phyloP scores from a whole-genome alignment of 2,797 vertebrate species.

The Lepus oiostolus region DNA sequence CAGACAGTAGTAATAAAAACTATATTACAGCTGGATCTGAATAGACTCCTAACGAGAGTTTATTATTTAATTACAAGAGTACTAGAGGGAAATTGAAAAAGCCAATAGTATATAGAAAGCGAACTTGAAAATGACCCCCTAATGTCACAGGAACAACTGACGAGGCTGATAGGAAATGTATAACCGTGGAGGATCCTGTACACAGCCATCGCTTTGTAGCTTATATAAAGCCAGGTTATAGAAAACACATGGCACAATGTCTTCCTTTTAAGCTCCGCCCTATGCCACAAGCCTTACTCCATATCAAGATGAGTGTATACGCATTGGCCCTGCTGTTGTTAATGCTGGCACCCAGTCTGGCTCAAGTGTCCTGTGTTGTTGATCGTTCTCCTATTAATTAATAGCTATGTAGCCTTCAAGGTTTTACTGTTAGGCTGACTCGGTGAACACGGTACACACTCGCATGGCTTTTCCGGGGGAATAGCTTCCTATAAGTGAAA shows the following conservation, averaged over 20 bases:
- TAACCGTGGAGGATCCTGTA: neutral
- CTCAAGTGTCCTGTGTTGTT: neutral
- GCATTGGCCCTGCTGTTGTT: neutral
- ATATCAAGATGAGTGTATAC: neutral
- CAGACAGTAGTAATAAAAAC: neutral
- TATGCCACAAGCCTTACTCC: neutral
- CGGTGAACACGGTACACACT: constrained; percentile 50
- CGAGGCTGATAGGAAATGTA: neutral
- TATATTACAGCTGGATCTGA: neutral
- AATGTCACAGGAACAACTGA: neutral
- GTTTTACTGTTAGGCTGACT: constrained; percentile 10
- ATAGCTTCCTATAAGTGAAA: constrained; percentile 58
- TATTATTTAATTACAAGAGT: constrained; percentile 43
- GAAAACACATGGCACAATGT: neutral
- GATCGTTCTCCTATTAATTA: constrained; percentile 50
- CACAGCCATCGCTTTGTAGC: neutral
- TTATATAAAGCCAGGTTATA: constrained; percentile 22
- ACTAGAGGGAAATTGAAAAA: neutral
- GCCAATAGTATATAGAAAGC: constrained; percentile 11
- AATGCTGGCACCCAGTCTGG: neutral
- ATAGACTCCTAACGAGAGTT: neutral
- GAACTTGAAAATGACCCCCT: constrained; percentile 3
- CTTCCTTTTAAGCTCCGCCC: neutral
- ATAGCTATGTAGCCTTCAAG: constrained; percentile 30
- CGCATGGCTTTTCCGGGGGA: neutral